Base-by-base conservation (phyloP, 2,888 invertebrate genomes). In the Chelonus formosanus region DNA sequence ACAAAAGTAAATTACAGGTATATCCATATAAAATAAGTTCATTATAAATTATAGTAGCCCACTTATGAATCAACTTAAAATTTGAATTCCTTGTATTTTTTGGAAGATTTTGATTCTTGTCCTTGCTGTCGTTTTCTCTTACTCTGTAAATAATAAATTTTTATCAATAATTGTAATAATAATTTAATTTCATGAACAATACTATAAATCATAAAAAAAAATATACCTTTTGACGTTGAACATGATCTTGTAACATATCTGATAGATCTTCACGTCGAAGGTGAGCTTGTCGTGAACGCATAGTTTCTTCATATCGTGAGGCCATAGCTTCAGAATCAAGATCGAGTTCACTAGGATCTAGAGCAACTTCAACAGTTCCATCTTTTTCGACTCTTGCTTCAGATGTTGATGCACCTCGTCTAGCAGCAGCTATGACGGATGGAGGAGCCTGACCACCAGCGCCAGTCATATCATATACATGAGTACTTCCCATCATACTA, bases 111-210 rank as follows among this genome's bases (percentile, higher is more conserved):
- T 4, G 92, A 90, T 75, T 96, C 94, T 79, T 94, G 92, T 73
- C 93, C 93, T 83, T 94, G 94, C 75, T 96, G 95, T 68, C 96
- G 89, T 84, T 97, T 97, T 72, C 97, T 88, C 86, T 97, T 96
- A 78, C 92, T 97, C 92, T 94, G 89, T 20, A 20, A 20, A 20
- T 20, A 20, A 20, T 20, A 20, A 20, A 20, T 20, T 1, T 20
- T 20, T 20, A 20, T 20, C 20, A 20, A 20, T 20, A 20, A 20
- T 20, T 20, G 20, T 20, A 20, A 20, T 20, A 20, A 20, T 2
- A 98, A 98, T 85, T 98, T 98, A 87, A 98, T 98, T 84, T 98
- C 97, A 84, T 99, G 99, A 5, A 99, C 87, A 85, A 99, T 99
- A 4, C 99, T 99, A 83, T 99, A 98, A 76, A 97, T 97, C 0